Evolutionary conservation across 1,140 invertebrate species (phyloP), one percentile per base, ranked within the genome.

Genomic region (Schmidtea mediterranea): DNA sequence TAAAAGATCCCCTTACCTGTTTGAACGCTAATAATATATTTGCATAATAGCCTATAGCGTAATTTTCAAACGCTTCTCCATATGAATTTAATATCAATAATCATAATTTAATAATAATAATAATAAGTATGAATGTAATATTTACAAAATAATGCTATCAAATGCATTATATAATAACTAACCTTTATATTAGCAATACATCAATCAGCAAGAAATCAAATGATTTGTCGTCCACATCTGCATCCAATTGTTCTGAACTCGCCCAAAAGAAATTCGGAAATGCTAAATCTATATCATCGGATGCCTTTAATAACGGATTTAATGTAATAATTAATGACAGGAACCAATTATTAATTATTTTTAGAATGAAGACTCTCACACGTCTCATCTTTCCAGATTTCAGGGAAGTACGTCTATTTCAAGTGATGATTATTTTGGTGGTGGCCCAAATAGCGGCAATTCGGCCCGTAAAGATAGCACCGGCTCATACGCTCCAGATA

Each of bases 201-300:
- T 10, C 3, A 32, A 10, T 32, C 26, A 26, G 18, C 23, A 50
- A 19, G 9, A 22, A 46, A 32, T 32, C 26, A 32, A 32, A 3
- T 10, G 26, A 32, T 32, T 6, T 32, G 10, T 32, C 26, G 3
- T 32, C 26, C 3, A 32, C 26, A 32, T 32, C 26, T 32, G 26
- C 5, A 10, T 32, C n/a, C 5, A 46, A 15, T 24, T 22, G 50
- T 36, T 54, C 58, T 13, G 57, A 54, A 2, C 54, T 57, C 23
- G 83, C 82, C 10, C 80, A 83, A 58, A 81, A 82, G 60, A 92
- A 92, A 68, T 94, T 92, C 65, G 84, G 81, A 19, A 76, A 78
- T 58, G 86, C 89, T 3, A 97, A 95, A 69, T 78, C 83, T 1
- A 97, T 97, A 56, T 92, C 84, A 50, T 95, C 89, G 0, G 82